Conservation (phyloP, 2,113 vertebrate species). For the Alexandromys fortis region DNA sequence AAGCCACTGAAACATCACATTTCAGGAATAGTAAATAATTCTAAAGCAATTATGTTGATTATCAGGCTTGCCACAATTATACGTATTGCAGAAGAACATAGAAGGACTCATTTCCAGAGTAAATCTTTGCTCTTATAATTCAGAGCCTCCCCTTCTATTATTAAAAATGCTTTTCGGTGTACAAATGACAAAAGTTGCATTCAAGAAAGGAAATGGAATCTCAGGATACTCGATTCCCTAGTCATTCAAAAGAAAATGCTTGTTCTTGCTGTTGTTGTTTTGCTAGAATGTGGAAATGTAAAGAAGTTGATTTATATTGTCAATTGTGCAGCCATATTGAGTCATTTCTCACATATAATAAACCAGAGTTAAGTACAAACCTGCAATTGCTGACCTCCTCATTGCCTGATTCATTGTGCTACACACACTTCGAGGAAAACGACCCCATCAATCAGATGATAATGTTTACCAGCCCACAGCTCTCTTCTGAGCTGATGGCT, state of each 20-base stretch:
- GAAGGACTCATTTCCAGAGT: neutral
- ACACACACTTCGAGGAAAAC: slow-evolving; percentile 74
- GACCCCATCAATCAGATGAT: slow-evolving; percentile 81
- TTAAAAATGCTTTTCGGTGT: neutral
- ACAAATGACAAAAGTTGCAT: neutral
- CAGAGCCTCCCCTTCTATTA: neutral
- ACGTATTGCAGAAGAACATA: neutral
- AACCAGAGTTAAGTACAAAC: slow-evolving; percentile 77
- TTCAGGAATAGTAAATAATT: slow-evolving; percentile 8
- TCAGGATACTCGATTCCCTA: neutral
- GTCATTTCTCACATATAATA: slow-evolving; percentile 80
- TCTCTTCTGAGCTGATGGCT: slow-evolving; percentile 74
- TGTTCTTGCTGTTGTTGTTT: neutral
- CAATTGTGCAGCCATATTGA: slow-evolving; percentile 64
- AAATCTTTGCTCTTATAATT: neutral
- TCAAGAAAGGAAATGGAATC: neutral
- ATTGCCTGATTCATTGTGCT: slow-evolving; percentile 80
- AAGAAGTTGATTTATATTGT: slow-evolving; percentile 75
- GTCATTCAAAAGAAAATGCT: slow-evolving; percentile 58
- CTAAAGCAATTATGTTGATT: neutral
- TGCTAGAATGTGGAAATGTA: slow-evolving; percentile 60
- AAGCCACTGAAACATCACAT: neutral
- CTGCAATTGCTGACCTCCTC: slow-evolving; percentile 80
- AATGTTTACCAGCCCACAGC: slow-evolving; percentile 79
- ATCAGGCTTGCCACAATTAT: neutral